A percentile compares a stretch with the other conserved stretches of the same genome.
Conservation (phyloP, 2,888 invertebrate species). For the Diaprepes abbreviatus region DNA sequence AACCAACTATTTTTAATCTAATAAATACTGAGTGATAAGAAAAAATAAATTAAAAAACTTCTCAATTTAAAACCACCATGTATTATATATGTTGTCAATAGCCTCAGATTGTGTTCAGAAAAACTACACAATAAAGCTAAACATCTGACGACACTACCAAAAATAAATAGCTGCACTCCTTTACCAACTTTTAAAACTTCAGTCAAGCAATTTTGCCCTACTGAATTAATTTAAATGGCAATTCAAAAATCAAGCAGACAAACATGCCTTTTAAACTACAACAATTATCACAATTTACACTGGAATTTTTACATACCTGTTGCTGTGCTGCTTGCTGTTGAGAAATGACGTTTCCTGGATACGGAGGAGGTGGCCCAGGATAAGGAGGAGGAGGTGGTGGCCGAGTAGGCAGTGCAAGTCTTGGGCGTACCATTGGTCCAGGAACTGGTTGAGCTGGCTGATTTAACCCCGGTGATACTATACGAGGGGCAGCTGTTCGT, state of each 20-base stretch:
- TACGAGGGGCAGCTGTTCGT: conserved; percentile 56
- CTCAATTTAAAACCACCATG: no score
- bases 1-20: no score
- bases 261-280: conserved; percentile 44
- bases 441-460: conserved; percentile 43
- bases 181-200: not conserved
- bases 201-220: not conserved
- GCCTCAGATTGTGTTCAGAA: no score
- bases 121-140: no score
- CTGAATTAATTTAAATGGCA: not conserved
- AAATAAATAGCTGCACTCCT: conserved; percentile 3
- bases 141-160: no score
- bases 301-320: conserved; percentile 42
- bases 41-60: no score
- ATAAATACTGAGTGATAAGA: no score
- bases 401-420: conserved; percentile 47
- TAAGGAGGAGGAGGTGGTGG: conserved; percentile 80
- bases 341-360: conserved; percentile 71
- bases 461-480: conserved; percentile 54
- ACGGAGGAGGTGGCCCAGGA: conserved; percentile 79
- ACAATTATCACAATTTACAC: not conserved
- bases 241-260: conserved; percentile 42
- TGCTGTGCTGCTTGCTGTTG: conserved; percentile 55
- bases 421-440: conserved; percentile 31
- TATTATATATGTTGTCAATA: no score